Evolutionary conservation across 2,113 vertebrate species (phyloP).

Genomic region (Hippocampus mohnikei): DNA sequence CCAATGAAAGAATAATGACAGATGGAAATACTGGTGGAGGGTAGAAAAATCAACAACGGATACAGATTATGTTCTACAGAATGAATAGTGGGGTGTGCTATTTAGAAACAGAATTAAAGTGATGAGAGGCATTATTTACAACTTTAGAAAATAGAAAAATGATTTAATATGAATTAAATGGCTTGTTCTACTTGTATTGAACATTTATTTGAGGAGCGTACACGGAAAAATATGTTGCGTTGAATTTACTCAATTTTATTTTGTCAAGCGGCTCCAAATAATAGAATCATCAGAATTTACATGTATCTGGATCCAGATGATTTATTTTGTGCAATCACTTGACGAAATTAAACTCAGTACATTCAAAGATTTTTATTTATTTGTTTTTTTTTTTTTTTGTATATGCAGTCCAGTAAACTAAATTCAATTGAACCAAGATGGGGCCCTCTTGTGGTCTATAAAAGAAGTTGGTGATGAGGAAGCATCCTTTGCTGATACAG

Average conservation of each 20-base stretch:
- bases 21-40: slow-evolving; percentile 12
- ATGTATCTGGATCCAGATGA: too few species aligned
- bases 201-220: neutral
- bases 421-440: slow-evolving; percentile 18
- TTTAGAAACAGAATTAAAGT: slow-evolving; percentile 27
- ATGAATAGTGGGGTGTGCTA: slow-evolving; percentile 47
- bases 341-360: too few species aligned
- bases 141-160: neutral
- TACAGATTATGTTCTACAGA: slow-evolving; percentile 31
- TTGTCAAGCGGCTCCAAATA: too few species aligned
- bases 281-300: too few species aligned
- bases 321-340: too few species aligned
- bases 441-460: slow-evolving; percentile 50
- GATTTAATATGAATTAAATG: neutral
- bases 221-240: too few species aligned
- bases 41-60: slow-evolving; percentile 25
- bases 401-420: neutral
- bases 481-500: slow-evolving; percentile 7
- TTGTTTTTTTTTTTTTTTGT: too few species aligned
- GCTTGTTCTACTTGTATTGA: neutral
- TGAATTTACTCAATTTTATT: too few species aligned
- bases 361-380: too few species aligned
- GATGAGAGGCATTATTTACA: neutral
- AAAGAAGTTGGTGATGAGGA: neutral
- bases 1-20: slow-evolving; percentile 18